A percentile compares a stretch with the other conserved stretches of the same genome.
phyloP scores from a whole-genome alignment of 2,888 invertebrate genomes.

The Vandiemenella viatica region DNA sequence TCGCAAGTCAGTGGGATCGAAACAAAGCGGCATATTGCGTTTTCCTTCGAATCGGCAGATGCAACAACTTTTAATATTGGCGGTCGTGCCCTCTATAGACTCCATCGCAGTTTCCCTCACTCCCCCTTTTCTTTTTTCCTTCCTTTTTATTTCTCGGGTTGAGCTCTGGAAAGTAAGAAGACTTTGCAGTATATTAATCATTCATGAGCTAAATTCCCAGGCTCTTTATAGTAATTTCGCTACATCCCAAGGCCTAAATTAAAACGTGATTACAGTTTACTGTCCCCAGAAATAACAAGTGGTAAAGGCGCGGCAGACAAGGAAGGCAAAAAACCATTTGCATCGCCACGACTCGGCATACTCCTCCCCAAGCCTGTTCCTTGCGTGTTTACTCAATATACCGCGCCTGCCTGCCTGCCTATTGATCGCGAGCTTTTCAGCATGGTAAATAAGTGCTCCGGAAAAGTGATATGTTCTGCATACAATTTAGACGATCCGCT shows the following conservation, averaged over 20 bases:
- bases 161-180: neutral
- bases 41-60: conserved; percentile 16
- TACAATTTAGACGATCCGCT: conserved; percentile 19
- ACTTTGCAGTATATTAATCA: conserved; percentile 13
- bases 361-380: conserved; percentile 13
- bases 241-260: conserved; percentile 8
- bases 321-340: conserved; percentile 3
- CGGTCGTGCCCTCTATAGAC: neutral
- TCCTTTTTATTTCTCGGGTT: no score
- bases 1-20: no score
- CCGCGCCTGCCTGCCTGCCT: conserved; percentile 17
- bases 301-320: neutral
- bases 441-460: conserved; percentile 21
- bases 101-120: no score
- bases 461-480: conserved; percentile 21
- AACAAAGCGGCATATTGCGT: no score
- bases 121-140: no score
- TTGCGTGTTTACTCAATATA: conserved; percentile 21
- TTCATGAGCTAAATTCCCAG: conserved; percentile 13
- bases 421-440: conserved; percentile 19
- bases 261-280: conserved; percentile 11
- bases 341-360: conserved; percentile 4
- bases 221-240: conserved; percentile 11
- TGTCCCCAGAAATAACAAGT: conserved; percentile 7
- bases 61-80: conserved; percentile 17